A percentile compares a stretch with the other conserved stretches of the same genome.
These are phyloP conservation scores for Cyclophora punctaria DNA, from an alignment of 2,888 invertebrate species.

Conservation along the genomic window DNA sequence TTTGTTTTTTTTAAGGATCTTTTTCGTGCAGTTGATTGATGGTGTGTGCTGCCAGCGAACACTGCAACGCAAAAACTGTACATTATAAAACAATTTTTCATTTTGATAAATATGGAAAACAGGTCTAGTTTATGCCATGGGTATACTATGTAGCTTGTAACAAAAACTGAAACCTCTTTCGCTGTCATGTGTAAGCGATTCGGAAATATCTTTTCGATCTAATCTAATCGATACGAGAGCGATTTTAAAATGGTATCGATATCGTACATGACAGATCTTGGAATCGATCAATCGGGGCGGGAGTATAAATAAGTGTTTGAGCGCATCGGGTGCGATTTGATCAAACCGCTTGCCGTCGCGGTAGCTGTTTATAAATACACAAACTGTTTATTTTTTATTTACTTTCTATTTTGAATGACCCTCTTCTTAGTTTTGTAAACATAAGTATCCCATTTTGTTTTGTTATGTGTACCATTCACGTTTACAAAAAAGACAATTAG, in stretches of 20 bases:
- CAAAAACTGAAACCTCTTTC: too few relatives aligned
- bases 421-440: too few relatives aligned
- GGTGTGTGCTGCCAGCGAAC: conserved; percentile 23
- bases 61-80: conserved; percentile 41
- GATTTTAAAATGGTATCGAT: conserved; percentile 3
- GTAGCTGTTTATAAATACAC: too few relatives aligned
- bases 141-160: too few relatives aligned
- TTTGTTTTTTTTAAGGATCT: conserved; percentile 41
- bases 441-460: too few relatives aligned
- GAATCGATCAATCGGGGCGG: conserved; percentile 17
- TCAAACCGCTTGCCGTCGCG: conserved; percentile 3
- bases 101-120: conserved; percentile 38
- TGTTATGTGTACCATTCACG: too few relatives aligned
- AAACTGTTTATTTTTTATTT: too few relatives aligned
- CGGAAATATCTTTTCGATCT: too few relatives aligned
- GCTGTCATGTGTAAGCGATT: too few relatives aligned
- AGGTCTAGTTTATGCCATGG: not conserved
- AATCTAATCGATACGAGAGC: too few relatives aligned
- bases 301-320: conserved; percentile 16
- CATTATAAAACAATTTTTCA: conserved; percentile 61
- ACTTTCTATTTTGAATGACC: too few relatives aligned
- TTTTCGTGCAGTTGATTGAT: conserved; percentile 26
- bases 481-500: too few relatives aligned
- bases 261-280: conserved; percentile 6
- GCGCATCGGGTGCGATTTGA: conserved; percentile 9